phyloP scores from a whole-genome alignment of 2,888 invertebrate species.

The Pyrochroa serraticornis region DNA sequence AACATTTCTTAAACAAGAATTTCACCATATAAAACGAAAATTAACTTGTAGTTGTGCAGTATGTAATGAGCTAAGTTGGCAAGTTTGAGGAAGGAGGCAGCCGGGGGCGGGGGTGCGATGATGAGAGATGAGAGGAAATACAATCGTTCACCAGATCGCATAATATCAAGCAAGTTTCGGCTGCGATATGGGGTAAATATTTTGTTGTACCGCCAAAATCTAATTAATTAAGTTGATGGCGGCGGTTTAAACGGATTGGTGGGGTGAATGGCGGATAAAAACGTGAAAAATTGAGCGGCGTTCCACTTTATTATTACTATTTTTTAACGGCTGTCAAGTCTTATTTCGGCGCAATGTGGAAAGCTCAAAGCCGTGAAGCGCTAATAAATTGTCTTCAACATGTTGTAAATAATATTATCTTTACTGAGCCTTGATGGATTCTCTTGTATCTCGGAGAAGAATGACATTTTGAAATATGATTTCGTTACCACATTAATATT shows the following conservation, averaged over 20 bases:
- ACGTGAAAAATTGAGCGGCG: background rate
- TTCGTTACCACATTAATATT: conserved; percentile 46
- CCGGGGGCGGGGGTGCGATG: conserved; percentile 1
- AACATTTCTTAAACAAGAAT: conserved; percentile 32
- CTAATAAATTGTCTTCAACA: conserved; percentile 27
- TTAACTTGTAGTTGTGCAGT: conserved; percentile 31
- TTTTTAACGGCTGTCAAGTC: background rate
- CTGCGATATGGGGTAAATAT: background rate
- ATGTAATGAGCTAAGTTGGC: conserved; percentile 38
- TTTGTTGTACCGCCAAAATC: background rate
- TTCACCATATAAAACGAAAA: conserved; percentile 34
- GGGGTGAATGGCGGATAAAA: background rate
- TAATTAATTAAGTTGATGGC: background rate
- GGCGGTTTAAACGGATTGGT: background rate
- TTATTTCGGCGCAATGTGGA: background rate
- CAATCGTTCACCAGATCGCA: conserved; percentile 25
- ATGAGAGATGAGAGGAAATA: conserved; percentile 25
- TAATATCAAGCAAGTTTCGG: conserved; percentile 8
- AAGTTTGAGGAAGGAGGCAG: conserved; percentile 23
- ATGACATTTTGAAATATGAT: conserved; percentile 49
- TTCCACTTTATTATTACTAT: background rate
- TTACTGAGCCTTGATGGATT: conserved; percentile 31
- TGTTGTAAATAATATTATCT: conserved; percentile 30
- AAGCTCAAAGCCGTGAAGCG: background rate
- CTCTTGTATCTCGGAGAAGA: conserved; percentile 34